These are phyloP conservation scores for Diploscapter pachys DNA, from an alignment of 1,140 invertebrate species.

Conservation along the genomic window DNA sequence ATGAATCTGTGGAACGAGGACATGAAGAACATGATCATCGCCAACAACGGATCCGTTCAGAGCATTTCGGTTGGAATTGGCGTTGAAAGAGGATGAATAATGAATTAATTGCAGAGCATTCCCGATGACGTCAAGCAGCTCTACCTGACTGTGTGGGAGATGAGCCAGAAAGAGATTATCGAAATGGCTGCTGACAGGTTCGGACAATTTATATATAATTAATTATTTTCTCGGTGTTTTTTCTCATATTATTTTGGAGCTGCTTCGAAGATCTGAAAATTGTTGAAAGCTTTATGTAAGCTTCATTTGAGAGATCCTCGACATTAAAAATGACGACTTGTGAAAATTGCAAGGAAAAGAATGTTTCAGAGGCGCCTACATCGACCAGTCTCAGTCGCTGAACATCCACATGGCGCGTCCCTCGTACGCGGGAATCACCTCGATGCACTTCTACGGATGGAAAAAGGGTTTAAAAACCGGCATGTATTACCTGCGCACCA, in stretches of 20 bases:
- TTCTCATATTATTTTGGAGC: too few species aligned
- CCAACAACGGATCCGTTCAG: constrained; percentile 87
- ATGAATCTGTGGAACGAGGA: constrained; percentile 85
- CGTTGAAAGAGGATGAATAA: neutral
- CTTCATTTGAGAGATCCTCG: too few species aligned
- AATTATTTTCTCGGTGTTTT: too few species aligned
- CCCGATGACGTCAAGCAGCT: constrained; percentile 82
- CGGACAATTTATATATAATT: too few species aligned
- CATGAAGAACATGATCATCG: constrained; percentile 93
- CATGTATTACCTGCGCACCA: constrained; percentile 97
- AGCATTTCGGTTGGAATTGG: constrained; percentile 67
- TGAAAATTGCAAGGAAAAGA: too few species aligned
- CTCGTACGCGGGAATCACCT: constrained; percentile 85
- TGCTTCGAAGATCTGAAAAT: too few species aligned
- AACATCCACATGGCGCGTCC: constrained; percentile 94
- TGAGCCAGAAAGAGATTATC: constrained; percentile 85
- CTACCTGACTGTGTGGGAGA: constrained; percentile 99
- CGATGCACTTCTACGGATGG: constrained; percentile 98
- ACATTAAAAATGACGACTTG: too few species aligned
- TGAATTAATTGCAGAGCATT: constrained; percentile 64
- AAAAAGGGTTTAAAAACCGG: constrained; percentile 92
- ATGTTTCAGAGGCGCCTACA: constrained; percentile 77
- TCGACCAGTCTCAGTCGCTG: constrained; percentile 96
- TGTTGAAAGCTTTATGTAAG: too few species aligned
- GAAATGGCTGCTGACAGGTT: constrained; percentile 88